A percentile compares a stretch with the other conserved stretches of the same genome.
These are phyloP conservation scores for Acrocephalus scirpaceus DNA, from an alignment of 2,797 vertebrate genomes.

Conservation along the genomic window DNA sequence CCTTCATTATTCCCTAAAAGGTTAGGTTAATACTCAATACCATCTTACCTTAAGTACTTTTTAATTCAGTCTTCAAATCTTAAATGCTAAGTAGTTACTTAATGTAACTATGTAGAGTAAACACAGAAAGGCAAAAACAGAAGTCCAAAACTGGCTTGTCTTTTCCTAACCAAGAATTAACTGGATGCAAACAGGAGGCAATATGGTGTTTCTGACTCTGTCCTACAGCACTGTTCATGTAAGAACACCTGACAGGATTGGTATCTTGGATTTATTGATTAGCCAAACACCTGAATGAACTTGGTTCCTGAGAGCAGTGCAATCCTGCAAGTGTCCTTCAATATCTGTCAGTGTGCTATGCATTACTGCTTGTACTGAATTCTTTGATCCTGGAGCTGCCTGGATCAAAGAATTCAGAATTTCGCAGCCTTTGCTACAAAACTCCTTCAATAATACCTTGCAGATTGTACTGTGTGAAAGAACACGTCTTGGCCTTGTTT, in stretches of 20 bases:
- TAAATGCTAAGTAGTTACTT: neutral
- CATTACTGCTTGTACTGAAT: neutral
- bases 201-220: neutral
- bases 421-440: neutral
- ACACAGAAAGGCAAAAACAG: neutral
- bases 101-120: neutral
- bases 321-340: neutral
- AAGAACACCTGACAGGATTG: fast-evolving
- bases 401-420: neutral
- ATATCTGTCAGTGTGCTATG: fast-evolving
- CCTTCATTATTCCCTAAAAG: neutral
- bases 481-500: neutral
- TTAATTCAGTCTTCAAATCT: neutral
- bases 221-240: too few species aligned
- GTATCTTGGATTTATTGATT: neutral
- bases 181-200: neutral
- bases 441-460: fast-evolving
- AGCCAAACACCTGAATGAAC: neutral
- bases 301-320: neutral
- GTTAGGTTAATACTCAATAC: neutral
- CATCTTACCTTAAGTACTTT: fast-evolving
- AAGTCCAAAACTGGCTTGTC: neutral
- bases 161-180: neutral
- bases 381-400: neutral
- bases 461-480: neutral